These are phyloP conservation scores for Xerus inauris DNA, from an alignment of 2,113 vertebrate genomes.

Conservation along the genomic window DNA sequence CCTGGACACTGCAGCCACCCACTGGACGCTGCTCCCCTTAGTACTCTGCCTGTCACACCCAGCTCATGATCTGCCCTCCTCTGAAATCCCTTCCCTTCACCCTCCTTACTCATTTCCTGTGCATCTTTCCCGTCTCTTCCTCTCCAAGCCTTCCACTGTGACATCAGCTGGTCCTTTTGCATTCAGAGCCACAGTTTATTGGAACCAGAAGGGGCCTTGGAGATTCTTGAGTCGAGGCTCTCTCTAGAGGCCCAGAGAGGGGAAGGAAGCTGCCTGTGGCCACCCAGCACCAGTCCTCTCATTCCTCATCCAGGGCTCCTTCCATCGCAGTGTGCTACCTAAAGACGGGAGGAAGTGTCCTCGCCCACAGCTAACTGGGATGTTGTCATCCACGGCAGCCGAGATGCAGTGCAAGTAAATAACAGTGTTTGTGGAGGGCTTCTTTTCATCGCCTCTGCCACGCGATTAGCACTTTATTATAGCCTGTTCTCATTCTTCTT, in stretches of 20 bases:
- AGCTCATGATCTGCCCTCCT: not conserved
- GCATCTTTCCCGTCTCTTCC: not conserved
- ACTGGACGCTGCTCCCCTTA: not conserved
- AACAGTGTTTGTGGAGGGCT: not conserved
- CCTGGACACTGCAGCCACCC: accelerated
- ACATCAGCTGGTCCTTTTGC: not conserved
- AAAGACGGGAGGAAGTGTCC: not conserved
- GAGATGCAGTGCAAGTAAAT: not conserved
- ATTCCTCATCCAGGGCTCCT: not conserved
- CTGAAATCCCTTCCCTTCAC: not conserved
- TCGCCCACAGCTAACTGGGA: not conserved
- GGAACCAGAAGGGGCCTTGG: not conserved
- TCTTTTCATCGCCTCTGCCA: not conserved
- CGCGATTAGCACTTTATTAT: not conserved
- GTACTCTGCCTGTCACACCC: not conserved
- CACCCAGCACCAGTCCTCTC: not conserved
- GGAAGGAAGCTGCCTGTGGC: not conserved
- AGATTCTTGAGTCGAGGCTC: not conserved
- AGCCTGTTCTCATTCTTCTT: not conserved
- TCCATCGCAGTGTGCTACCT: accelerated
- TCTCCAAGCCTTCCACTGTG: not conserved
- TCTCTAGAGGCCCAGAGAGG: not conserved
- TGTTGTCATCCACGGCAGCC: not conserved
- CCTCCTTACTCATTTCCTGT: not conserved
- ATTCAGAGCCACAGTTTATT: not conserved